These are phyloP conservation scores for Pandion haliaetus DNA, from an alignment of 2,113 vertebrate species.

Conservation along the genomic window DNA sequence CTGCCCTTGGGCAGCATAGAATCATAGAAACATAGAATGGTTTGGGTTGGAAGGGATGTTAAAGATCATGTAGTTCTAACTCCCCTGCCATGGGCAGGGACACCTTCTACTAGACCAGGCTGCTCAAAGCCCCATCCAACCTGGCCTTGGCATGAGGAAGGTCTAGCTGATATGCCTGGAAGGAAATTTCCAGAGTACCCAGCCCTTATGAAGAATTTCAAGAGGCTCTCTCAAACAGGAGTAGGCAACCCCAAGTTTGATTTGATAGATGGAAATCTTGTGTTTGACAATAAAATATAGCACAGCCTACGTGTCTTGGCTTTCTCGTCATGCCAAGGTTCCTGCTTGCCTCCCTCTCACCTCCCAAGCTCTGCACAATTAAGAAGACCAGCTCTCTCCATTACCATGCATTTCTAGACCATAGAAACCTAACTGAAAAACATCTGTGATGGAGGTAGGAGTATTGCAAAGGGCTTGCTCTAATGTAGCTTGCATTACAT, in stretches of 20 bases:
- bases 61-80: too few relatives aligned
- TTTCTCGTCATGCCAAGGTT: not conserved
- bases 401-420: not conserved
- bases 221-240: not conserved
- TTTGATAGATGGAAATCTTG: not conserved
- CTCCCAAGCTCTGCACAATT: not conserved
- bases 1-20: not conserved
- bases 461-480: not conserved
- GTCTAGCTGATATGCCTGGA: not conserved
- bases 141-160: not conserved
- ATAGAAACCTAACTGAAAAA: not conserved
- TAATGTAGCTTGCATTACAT: not conserved
- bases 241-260: not conserved
- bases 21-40: too few relatives aligned
- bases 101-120: too few relatives aligned
- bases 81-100: too few relatives aligned
- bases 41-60: too few relatives aligned
- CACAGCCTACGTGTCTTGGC: accelerated
- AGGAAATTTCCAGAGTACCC: not conserved
- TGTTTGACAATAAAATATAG: not conserved
- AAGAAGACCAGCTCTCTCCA: not conserved
- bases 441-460: not conserved
- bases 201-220: not conserved
- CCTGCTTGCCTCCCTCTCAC: not conserved
- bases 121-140: too few relatives aligned